Conservation (phyloP, 2,113 vertebrate genomes). For the Zingel zingel region DNA sequence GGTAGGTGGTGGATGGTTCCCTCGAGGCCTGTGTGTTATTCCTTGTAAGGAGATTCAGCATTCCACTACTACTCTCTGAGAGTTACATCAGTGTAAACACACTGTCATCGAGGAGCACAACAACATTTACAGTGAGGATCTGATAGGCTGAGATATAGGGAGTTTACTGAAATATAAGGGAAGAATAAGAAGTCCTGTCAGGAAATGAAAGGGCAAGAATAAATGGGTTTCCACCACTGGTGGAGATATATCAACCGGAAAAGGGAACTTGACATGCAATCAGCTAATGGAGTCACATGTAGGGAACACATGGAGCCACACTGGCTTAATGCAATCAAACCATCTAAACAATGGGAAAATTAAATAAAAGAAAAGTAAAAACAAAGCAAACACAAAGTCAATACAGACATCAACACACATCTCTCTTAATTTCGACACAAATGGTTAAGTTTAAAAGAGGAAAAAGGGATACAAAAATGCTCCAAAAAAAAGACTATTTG, state of each 20-base stretch:
- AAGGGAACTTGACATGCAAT: conserved; percentile 70
- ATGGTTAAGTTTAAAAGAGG: not conserved
- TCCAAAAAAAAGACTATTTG: not conserved
- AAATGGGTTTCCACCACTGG: conserved; percentile 33
- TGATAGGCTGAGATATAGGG: not conserved
- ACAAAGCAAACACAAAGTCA: not conserved
- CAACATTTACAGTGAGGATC: conserved; percentile 1
- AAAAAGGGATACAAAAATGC: not conserved
- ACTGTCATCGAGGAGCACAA: conserved; percentile 20
- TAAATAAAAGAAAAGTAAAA: not conserved
- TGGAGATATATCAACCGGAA: conserved; percentile 53
- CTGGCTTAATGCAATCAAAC: not conserved
- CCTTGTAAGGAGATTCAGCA: conserved; percentile 80
- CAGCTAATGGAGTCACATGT: conserved; percentile 73
- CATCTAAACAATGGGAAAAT: not conserved
- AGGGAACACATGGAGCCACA: conserved; percentile 4
- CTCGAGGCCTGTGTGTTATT: conserved; percentile 63
- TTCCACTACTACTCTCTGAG: conserved; percentile 67
- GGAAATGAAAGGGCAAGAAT: conserved; percentile 16
- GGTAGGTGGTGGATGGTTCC: conserved; percentile 58
- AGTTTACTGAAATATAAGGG: conserved; percentile 12
- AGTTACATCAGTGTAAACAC: conserved; percentile 58
- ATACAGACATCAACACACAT: not conserved
- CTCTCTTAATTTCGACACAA: not conserved
- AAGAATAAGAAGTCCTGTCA: not conserved